phyloP scores from a whole-genome alignment of 2,797 vertebrate species.

The Myotis vivesi region DNA sequence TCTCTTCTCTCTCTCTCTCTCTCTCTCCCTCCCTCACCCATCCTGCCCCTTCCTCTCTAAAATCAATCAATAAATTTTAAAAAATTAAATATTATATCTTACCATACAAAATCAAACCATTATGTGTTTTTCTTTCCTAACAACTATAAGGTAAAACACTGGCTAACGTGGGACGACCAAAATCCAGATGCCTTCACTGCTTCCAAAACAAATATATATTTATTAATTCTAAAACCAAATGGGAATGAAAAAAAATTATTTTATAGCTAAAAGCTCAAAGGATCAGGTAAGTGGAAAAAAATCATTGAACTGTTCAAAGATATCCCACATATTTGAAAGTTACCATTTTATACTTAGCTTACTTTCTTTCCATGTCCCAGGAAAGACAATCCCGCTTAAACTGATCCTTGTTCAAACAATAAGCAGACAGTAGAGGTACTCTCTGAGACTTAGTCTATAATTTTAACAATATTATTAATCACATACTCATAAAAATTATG shows the following conservation, averaged over 20 bases:
- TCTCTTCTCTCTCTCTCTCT: neutral
- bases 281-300: neutral
- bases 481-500: constrained; percentile 66
- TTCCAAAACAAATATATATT: constrained; percentile 73
- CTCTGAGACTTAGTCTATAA: constrained; percentile 64
- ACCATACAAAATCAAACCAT: constrained; percentile 85
- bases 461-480: constrained; percentile 65
- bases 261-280: constrained; percentile 18
- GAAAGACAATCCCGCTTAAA: constrained; percentile 35
- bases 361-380: neutral
- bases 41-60: neutral
- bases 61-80: neutral
- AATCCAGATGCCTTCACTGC: constrained; percentile 83
- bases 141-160: constrained; percentile 81
- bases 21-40: no score
- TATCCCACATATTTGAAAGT: constrained; percentile 17
- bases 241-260: constrained; percentile 44
- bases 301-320: neutral
- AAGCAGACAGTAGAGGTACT: neutral
- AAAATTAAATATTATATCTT: constrained; percentile 77
- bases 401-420: constrained; percentile 27
- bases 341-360: neutral
- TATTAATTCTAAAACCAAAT: constrained; percentile 63
- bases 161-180: constrained; percentile 86
- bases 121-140: constrained; percentile 80